A percentile compares a stretch with the other conserved stretches of the same genome.
These are phyloP conservation scores for Mycalesis mineus DNA, from an alignment of 2,888 invertebrate genomes.

Conservation along the genomic window DNA sequence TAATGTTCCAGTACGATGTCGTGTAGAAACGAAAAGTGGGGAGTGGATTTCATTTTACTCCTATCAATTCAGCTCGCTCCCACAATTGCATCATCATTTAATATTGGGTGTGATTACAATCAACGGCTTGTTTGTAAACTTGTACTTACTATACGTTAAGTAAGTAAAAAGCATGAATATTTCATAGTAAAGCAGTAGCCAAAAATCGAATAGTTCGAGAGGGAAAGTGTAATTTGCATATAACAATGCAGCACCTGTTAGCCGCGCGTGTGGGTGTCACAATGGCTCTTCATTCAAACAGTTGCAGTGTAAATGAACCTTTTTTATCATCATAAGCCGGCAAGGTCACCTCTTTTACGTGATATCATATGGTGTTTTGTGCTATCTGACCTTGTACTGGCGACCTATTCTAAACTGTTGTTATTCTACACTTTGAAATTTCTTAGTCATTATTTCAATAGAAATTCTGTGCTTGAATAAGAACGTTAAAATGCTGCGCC, in stretches of 20 bases:
- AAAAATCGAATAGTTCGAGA: conserved; percentile 61
- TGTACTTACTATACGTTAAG: background rate
- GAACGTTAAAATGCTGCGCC: too few species aligned
- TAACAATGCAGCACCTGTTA: conserved; percentile 76
- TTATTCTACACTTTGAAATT: too few species aligned
- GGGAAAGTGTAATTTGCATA: conserved; percentile 77
- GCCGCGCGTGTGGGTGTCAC: conserved; percentile 63
- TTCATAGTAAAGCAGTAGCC: conserved; percentile 39
- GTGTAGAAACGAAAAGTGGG: too few species aligned
- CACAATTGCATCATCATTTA: too few species aligned
- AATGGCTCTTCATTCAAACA: conserved; percentile 64
- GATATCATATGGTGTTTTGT: conserved; percentile 49
- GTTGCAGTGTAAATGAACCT: conserved; percentile 77
- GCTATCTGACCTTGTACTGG: conserved; percentile 28
- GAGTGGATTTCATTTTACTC: too few species aligned
- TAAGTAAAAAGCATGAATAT: background rate
- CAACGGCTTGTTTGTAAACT: too few species aligned
- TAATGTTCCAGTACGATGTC: too few species aligned
- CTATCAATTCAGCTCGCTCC: too few species aligned
- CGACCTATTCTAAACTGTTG: background rate
- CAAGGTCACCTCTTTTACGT: conserved; percentile 68
- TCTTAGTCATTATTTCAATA: too few species aligned
- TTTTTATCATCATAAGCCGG: conserved; percentile 67
- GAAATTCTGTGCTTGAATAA: too few species aligned
- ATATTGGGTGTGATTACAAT: too few species aligned